Base-by-base conservation (phyloP, 2,113 vertebrate species). In the Erinaceus europaeus region DNA sequence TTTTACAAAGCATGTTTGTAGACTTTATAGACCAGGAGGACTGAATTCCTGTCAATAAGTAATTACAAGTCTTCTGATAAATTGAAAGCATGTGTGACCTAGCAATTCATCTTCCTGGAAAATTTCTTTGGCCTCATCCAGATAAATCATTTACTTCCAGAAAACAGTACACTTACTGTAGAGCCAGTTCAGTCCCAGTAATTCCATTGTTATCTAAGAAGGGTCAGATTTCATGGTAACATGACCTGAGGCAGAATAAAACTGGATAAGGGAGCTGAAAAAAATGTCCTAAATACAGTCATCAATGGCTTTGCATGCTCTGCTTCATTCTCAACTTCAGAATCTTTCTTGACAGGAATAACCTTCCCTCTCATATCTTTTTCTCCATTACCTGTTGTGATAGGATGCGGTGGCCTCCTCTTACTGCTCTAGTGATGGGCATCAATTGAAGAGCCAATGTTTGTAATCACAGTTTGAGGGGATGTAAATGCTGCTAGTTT, bases 101-200 rank as follows among this genome's bases (percentile, higher is more conserved):
- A 81, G 59, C 69, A 86, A 42, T 36, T 83, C 15, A 14, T 81
- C 27, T 91, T 94, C 74, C 89, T 86, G 80, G 87, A 86, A 93
- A 85, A 77, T 78, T 68, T 64, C 23, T 27, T 90, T 84, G 73
- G 73, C 62, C 46, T 88, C 68, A 86, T 84, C 44, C 46, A 32
- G 81, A 86, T 90, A 57, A 94, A 88, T 94, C 80, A 84, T 90
- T 90, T 83, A 53, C 90, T 92, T 92, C 68, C 80, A 90, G 86
- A 90, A 91, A 94, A 84, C 64, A 69, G 52, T 65, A 76, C 69
- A 44, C 38, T 93, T 79, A 80, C n/a, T 57, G 40, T 72, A 83
- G 46, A 23, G 46, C 83, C 72, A 64, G 52, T 86, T 88, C 59
- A 80, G 48, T 46, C 55, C 61, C 42, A 59, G 42, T 88, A 65